Conservation (phyloP, 1,140 invertebrate genomes). For the Diprion similis region DNA sequence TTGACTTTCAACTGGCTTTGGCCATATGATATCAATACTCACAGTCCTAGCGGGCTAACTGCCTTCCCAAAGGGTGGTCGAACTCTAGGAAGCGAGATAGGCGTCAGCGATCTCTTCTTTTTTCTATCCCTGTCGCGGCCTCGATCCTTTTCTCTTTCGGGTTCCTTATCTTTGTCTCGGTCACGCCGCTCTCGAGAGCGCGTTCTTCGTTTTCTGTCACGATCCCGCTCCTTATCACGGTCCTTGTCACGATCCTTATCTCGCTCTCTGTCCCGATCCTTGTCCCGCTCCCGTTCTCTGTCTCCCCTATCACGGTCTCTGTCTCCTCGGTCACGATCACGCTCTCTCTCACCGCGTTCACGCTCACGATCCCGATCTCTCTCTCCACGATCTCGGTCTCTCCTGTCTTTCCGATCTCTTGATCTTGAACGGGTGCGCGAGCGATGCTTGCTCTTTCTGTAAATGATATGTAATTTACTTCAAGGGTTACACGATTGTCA, state of each 20-base stretch:
- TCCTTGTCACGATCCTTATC: constrained; percentile 53
- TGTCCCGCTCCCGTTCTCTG: constrained; percentile 33
- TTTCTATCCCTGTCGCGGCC: constrained; percentile 45
- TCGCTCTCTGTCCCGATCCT: constrained; percentile 43
- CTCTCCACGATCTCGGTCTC: constrained; percentile 29
- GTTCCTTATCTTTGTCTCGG: constrained; percentile 47
- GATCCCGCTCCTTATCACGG: constrained; percentile 53
- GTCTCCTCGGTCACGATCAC: constrained; percentile 26
- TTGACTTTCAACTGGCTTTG: not conserved
- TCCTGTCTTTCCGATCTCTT: constrained; percentile 40
- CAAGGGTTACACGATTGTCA: too few species aligned
- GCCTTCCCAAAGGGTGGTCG: constrained; percentile 60
- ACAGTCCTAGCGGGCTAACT: constrained; percentile 57
- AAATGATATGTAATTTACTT: constrained; percentile 31
- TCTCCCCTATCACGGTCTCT: constrained; percentile 9
- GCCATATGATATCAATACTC: constrained; percentile 36
- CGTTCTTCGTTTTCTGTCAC: constrained; percentile 44
- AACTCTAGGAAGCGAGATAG: constrained; percentile 57
- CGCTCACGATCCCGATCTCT: constrained; percentile 36
- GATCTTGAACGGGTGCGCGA: constrained; percentile 60
- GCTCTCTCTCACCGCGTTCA: constrained; percentile 27
- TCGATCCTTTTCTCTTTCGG: constrained; percentile 34
- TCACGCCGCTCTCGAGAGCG: constrained; percentile 59
- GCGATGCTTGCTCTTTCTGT: constrained; percentile 59
- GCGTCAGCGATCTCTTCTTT: constrained; percentile 60